Percentiles rank a stretch among this genome's conserved stretches.
Conservation (phyloP, 2,888 invertebrate genomes). For the Calliopum simillimum region DNA sequence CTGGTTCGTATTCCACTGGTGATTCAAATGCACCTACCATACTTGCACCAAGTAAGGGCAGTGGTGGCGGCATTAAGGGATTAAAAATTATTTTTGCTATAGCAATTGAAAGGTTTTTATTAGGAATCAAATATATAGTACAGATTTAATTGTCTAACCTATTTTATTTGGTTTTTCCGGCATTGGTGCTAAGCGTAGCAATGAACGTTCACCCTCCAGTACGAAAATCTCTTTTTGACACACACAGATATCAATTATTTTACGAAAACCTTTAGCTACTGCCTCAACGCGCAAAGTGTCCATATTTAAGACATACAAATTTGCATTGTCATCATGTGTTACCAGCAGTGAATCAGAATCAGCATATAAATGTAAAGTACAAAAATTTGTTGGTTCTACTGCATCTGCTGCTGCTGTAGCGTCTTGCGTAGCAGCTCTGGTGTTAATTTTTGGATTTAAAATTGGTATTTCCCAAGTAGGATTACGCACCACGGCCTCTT, state of each 20-base stretch:
- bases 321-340: slow-evolving; percentile 76
- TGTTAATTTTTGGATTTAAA: slow-evolving; percentile 73
- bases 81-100: slow-evolving; percentile 63
- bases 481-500: slow-evolving; percentile 72
- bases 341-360: slow-evolving; percentile 75
- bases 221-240: slow-evolving; percentile 79
- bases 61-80: slow-evolving; percentile 63
- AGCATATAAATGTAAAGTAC: slow-evolving; percentile 74
- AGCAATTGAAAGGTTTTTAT: slow-evolving; percentile 17
- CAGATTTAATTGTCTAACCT: slow-evolving; percentile 49
- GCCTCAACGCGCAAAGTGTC: slow-evolving; percentile 75
- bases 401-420: slow-evolving; percentile 19
- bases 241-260: slow-evolving; percentile 63
- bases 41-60: slow-evolving; percentile 55
- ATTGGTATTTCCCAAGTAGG: slow-evolving; percentile 76
- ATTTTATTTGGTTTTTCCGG: slow-evolving; percentile 74
- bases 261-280: slow-evolving; percentile 74
- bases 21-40: slow-evolving; percentile 60
- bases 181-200: slow-evolving; percentile 80
- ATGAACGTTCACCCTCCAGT: slow-evolving; percentile 81
- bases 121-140: not conserved
- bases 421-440: not conserved
- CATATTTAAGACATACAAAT: slow-evolving; percentile 81
- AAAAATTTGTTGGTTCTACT: slow-evolving; percentile 69
- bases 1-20: slow-evolving; percentile 64